phyloP scores from a whole-genome alignment of 2,888 invertebrate species.

The Taphrorychus bicolor region DNA sequence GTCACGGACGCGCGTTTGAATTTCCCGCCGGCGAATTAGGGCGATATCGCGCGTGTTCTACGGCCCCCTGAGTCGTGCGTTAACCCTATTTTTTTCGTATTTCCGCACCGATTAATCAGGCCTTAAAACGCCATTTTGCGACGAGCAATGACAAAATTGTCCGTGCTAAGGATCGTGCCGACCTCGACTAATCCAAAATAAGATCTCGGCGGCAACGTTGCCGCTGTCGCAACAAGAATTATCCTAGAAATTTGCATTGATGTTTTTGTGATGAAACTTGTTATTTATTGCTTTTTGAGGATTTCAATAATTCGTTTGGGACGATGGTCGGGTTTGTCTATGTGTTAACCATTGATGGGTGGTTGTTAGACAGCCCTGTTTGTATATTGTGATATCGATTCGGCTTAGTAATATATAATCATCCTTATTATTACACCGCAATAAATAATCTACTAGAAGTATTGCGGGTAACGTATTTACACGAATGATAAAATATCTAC shows the following conservation, averaged over 20 bases:
- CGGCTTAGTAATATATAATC: neutral
- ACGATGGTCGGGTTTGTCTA: no score
- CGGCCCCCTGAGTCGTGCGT: slow-evolving; percentile 10
- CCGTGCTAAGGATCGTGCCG: slow-evolving; percentile 33
- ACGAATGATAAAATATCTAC: neutral
- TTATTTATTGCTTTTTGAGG: neutral
- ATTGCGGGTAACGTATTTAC: neutral
- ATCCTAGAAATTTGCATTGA: neutral
- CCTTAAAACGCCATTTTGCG: slow-evolving; percentile 31
- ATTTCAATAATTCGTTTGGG: neutral
- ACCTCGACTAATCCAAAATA: slow-evolving; percentile 41
- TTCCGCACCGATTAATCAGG: slow-evolving; percentile 11
- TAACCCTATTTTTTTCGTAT: slow-evolving; percentile 17
- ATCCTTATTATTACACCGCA: no score
- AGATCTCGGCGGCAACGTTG: slow-evolving; percentile 32
- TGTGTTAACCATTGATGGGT: no score
- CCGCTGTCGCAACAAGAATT: slow-evolving; percentile 1
- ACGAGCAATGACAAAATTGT: slow-evolving; percentile 35
- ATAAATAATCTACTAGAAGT: no score
- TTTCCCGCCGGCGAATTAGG: slow-evolving; percentile 19
- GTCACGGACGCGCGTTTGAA: slow-evolving; percentile 12
- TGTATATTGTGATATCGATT: no score
- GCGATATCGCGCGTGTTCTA: slow-evolving; percentile 14
- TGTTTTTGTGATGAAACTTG: neutral
- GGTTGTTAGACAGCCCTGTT: neutral